phyloP scores from a whole-genome alignment of 1,140 invertebrate species.

The Conus ventricosus region DNA sequence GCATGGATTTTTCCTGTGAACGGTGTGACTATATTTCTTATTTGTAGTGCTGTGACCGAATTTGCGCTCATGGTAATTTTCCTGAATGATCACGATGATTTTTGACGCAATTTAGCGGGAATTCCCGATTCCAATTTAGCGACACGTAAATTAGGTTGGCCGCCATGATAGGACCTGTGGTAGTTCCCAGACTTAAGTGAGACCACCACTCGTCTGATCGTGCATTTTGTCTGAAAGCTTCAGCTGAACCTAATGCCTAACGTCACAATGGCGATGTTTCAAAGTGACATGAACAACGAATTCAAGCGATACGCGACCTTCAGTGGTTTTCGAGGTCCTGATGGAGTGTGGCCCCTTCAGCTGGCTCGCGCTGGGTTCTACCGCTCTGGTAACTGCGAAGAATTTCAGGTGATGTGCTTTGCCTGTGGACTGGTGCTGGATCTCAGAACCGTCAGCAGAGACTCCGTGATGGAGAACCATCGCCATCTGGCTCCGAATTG shows the following conservation, averaged over 20 bases:
- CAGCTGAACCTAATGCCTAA: background rate
- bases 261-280: background rate
- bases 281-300: conserved; percentile 24
- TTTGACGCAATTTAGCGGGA: background rate
- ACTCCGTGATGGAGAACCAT: conserved; percentile 10
- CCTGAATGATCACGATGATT: too few species aligned
- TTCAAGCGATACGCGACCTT: conserved; percentile 17
- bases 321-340: background rate
- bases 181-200: background rate
- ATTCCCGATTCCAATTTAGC: background rate
- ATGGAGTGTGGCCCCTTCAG: conserved; percentile 17
- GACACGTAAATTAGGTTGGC: background rate
- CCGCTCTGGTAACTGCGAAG: background rate
- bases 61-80: too few species aligned
- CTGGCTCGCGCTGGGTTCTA: conserved; percentile 26
- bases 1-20: too few species aligned
- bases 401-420: conserved; percentile 15
- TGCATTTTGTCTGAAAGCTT: too few species aligned
- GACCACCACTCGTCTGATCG: background rate
- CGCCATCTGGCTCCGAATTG: conserved; percentile 15
- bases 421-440: conserved; percentile 23
- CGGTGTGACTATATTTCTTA: too few species aligned
- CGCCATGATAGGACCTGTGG: background rate
- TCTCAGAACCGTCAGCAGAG: background rate
- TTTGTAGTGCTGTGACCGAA: too few species aligned